phyloP scores from a whole-genome alignment of 2,797 vertebrate species.

The Crocidura indochinensis region DNA sequence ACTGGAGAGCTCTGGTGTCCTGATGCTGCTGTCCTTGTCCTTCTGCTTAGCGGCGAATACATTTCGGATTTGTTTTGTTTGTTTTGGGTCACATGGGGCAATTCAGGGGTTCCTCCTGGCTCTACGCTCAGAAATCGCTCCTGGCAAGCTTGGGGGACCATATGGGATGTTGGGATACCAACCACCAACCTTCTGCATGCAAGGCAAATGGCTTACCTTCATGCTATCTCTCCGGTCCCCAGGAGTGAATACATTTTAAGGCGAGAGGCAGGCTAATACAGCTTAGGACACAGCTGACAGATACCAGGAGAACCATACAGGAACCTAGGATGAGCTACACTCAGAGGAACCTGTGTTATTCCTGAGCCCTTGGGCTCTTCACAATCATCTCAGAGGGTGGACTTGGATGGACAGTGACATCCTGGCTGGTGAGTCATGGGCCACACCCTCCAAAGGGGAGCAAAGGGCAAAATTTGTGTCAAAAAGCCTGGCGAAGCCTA shows the following conservation, averaged over 20 bases:
- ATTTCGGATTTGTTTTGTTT: too few relatives aligned
- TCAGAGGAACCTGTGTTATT: conserved; percentile 1
- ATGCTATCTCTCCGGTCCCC: too few relatives aligned
- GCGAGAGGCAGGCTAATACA: not conserved
- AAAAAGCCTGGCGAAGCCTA: conserved; percentile 56
- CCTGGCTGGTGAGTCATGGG: conserved; percentile 68
- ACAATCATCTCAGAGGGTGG: conserved; percentile 4
- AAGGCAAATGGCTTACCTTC: too few relatives aligned
- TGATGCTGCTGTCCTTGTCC: not conserved
- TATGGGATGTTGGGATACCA: too few relatives aligned
- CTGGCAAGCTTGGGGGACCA: too few relatives aligned
- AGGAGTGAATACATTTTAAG: conserved; percentile 24
- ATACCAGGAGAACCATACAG: not conserved
- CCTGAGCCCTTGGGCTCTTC: not conserved
- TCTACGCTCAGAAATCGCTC: too few relatives aligned
- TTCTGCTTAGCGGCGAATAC: too few relatives aligned
- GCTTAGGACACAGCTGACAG: not conserved
- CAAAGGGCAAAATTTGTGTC: conserved; percentile 76
- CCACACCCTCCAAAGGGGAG: conserved; percentile 65
- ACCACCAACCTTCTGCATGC: too few relatives aligned
- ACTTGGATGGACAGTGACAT: conserved; percentile 29
- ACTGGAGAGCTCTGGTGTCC: too few relatives aligned
- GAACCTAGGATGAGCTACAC: not conserved
- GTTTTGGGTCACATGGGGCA: too few relatives aligned
- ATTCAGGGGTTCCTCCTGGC: too few relatives aligned